Conservation (phyloP, 2,888 invertebrate genomes). For the Amaurobius ferox region DNA sequence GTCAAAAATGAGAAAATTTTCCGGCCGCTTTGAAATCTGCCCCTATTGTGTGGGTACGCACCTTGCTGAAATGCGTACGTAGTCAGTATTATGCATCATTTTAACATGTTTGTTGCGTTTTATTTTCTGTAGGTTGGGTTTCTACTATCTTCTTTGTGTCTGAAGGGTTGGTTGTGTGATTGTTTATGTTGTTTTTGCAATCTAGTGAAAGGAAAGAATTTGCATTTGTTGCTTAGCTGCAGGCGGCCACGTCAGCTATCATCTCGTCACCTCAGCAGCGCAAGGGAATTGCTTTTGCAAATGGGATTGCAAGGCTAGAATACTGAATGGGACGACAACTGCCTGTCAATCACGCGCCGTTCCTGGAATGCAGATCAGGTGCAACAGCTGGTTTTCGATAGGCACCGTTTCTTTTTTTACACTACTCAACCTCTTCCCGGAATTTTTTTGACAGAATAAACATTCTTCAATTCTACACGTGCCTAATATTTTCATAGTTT, state of each 20-base stretch:
- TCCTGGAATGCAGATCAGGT: slow-evolving; percentile 33
- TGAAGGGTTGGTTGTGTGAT: slow-evolving; percentile 50
- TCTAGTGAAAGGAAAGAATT: slow-evolving; percentile 39
- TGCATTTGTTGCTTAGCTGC: slow-evolving; percentile 35
- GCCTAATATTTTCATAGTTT: too few relatives aligned
- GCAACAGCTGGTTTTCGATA: slow-evolving; percentile 13
- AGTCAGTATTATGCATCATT: slow-evolving; percentile 17
- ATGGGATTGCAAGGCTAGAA: slow-evolving; percentile 39
- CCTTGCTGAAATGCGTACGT: neutral
- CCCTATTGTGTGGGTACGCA: slow-evolving; percentile 24
- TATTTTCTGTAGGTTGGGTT: slow-evolving; percentile 44
- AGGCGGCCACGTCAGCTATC: slow-evolving; percentile 38
- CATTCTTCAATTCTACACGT: neutral
- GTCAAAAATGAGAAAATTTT: slow-evolving; percentile 43
- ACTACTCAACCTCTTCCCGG: neutral
- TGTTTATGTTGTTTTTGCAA: slow-evolving; percentile 38
- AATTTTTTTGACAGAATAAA: neutral
- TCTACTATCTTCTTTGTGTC: slow-evolving; percentile 40
- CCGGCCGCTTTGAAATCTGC: slow-evolving; percentile 15
- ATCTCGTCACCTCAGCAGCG: slow-evolving; percentile 47
- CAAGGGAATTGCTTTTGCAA: slow-evolving; percentile 54
- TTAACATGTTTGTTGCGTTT: slow-evolving; percentile 21
- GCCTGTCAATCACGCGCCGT: slow-evolving; percentile 44
- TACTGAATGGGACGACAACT: slow-evolving; percentile 42
- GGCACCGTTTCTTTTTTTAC: neutral